These are phyloP conservation scores for Helostoma temminkii DNA, from an alignment of 2,797 vertebrate genomes.

Conservation along the genomic window DNA sequence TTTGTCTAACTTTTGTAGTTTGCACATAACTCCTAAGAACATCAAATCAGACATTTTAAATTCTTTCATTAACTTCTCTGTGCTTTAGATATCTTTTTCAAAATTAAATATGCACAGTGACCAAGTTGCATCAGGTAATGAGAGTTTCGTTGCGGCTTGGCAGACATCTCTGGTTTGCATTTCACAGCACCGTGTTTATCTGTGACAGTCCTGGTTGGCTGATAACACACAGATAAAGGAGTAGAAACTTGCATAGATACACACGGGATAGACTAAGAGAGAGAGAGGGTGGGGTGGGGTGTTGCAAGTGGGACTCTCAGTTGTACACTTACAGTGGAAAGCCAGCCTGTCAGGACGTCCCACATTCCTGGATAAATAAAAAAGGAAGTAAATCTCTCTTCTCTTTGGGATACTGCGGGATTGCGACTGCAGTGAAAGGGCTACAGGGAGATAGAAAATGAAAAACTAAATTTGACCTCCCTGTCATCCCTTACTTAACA, in stretches of 20 bases:
- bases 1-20: neutral
- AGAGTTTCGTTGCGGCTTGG: conserved; percentile 20
- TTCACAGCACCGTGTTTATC: conserved; percentile 32
- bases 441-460: conserved; percentile 19
- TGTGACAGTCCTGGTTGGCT: conserved; percentile 46
- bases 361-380: conserved; percentile 81
- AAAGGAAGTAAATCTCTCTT: conserved; percentile 70
- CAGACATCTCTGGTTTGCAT: conserved; percentile 46
- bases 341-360: conserved; percentile 73
- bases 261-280: conserved; percentile 41
- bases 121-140: conserved; percentile 6
- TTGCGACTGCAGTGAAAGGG: conserved; percentile 24
- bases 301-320: conserved; percentile 64
- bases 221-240: conserved; percentile 71
- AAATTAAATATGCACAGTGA: neutral
- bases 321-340: conserved; percentile 75
- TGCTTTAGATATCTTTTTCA: neutral
- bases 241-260: conserved; percentile 25
- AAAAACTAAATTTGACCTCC: conserved; percentile 3
- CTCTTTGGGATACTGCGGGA: conserved; percentile 59
- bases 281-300: conserved; percentile 33
- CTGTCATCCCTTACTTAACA: conserved; percentile 22
- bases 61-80: neutral
- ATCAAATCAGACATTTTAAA: fast-evolving
- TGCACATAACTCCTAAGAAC: neutral